A percentile compares a stretch with the other conserved stretches of the same genome.
Conservation (phyloP, 23 tunicate species). For the Halocynthia roretzi region DNA sequence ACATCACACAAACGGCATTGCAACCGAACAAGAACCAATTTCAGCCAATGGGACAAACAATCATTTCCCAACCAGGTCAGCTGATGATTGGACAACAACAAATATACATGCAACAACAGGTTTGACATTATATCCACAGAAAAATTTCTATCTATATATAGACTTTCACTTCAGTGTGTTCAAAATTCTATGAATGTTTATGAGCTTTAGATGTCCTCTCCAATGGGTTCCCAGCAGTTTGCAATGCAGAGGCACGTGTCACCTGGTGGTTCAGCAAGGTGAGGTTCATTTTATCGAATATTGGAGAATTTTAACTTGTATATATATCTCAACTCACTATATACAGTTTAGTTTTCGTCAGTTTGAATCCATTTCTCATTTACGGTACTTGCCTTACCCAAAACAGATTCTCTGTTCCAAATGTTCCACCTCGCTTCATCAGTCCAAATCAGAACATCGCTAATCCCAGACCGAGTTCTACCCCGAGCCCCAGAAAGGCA, state of each 20-base stretch:
- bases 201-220: background rate
- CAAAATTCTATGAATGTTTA: too few species aligned
- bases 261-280: constrained; percentile 2
- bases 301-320: too few species aligned
- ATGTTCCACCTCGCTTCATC: constrained; percentile 7
- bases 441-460: constrained; percentile 2
- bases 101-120: too few species aligned
- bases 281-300: too few species aligned
- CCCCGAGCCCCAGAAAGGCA: constrained; percentile 12
- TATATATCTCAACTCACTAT: too few species aligned
- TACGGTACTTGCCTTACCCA: too few species aligned
- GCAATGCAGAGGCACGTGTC: constrained; percentile 21
- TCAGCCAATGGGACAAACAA: constrained; percentile 13
- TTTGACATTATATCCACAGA: too few species aligned
- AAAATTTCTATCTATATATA: too few species aligned
- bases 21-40: background rate
- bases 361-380: too few species aligned
- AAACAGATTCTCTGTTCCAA: constrained; percentile 11
- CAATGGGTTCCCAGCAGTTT: background rate
- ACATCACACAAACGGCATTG: background rate
- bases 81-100: constrained; percentile 16
- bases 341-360: too few species aligned
- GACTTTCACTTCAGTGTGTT: too few species aligned
- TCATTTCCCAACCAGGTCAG: constrained; percentile 7
- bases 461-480: background rate